Base-by-base conservation (phyloP, 2,888 invertebrate species). In the Entomobrya proxima region DNA sequence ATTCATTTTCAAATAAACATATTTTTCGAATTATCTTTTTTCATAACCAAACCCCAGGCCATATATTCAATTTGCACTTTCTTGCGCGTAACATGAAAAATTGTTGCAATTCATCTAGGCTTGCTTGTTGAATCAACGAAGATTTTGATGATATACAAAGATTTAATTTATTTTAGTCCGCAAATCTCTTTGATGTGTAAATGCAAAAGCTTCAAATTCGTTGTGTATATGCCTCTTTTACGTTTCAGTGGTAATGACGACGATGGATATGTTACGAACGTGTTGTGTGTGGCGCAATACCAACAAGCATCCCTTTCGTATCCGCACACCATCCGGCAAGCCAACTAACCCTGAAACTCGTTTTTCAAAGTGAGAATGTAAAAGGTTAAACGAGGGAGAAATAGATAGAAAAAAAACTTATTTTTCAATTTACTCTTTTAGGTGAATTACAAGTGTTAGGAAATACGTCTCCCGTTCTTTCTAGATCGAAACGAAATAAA, bases 371-470 rank as follows among this genome's bases (percentile, higher is more conserved):
- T 52, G 55, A 52, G 21, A 44, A 74, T 81, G 72, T 40, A 72
- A 74, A 81, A 74, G 72, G 72, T 81, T 81, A 81, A 44, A 47
- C 44, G 44, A 37, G 37, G 74, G 44, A 58, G 72, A 72, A 80
- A 55, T 69, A 21, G 69, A 67, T 67, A 27, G 32, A 40, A 18
- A 61, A 81, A 80, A 80, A 82, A 64, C 75, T 74, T 75, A 61
- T 37, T 75, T 72, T 82, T 82, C 82, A 82, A 82, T 82, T 82
- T 75, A 35, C 47, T 64, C 75, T 44, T 47, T 37, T 52, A 52
- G 35, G 74, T 81, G 81, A 81, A 81, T 81, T 72, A 58, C 72
- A 58, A 74, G 58, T 74, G 55, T 81, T 72, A 58, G 72, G 79
- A 61, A 74, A 81, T 81, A 74, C 55, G 6, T 74, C 35, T 61